Evolutionary conservation across 1,140 invertebrate genomes (phyloP).

Genomic region (Grapholita molesta): DNA sequence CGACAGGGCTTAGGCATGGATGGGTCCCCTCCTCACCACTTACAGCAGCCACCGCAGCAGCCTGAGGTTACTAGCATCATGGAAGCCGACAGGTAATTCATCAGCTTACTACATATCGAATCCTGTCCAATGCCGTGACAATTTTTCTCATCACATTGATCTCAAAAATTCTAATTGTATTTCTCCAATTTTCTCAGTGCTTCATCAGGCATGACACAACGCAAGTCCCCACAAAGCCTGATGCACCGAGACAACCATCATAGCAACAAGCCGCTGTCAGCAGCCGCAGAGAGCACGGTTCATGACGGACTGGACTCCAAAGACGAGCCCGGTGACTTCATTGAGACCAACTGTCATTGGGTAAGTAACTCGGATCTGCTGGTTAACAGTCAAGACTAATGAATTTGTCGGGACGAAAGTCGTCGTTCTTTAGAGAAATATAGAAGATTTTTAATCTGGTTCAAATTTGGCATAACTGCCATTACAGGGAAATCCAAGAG

Average conservation of each 20-base stretch:
- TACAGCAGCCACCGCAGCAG: constrained; percentile 63
- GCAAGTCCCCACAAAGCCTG: constrained; percentile 64
- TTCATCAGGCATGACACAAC: constrained; percentile 50
- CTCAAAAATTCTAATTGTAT: no score
- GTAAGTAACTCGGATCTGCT: constrained; percentile 60
- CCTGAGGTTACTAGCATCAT: constrained; percentile 73
- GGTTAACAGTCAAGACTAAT: no score
- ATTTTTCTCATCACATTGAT: no score
- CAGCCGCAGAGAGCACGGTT: constrained; percentile 78
- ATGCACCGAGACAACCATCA: constrained; percentile 58
- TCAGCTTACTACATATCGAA: no score
- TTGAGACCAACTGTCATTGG: constrained; percentile 99
- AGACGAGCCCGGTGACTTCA: constrained; percentile 96
- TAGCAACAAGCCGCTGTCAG: constrained; percentile 68
- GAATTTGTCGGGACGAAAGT: no score
- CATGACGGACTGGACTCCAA: constrained; percentile 84
- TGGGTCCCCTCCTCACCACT: constrained; percentile 53
- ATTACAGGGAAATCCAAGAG: no score
- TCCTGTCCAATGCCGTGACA: no score
- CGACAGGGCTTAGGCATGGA: constrained; percentile 54
- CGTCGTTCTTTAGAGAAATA: no score
- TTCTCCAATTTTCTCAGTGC: constrained; percentile 39
- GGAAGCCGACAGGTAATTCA: constrained; percentile 79
- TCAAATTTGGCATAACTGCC: no score
- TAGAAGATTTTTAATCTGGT: no score